phyloP scores from a whole-genome alignment of 1,140 invertebrate genomes.

The Zaprionus ghesquierei region DNA sequence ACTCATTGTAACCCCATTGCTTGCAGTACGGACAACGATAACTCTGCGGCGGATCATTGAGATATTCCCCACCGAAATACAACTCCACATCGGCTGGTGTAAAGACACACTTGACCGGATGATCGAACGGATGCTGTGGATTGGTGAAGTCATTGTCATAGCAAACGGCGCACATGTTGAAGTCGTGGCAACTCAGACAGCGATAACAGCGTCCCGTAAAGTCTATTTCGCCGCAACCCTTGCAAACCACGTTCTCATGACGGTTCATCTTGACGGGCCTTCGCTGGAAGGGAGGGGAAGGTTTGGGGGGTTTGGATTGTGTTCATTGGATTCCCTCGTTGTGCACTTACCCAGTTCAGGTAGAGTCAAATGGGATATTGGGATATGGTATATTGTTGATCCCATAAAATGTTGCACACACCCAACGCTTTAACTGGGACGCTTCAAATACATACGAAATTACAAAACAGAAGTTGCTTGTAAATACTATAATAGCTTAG shows the following conservation, averaged over 20 bases:
- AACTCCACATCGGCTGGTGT: constrained; percentile 57
- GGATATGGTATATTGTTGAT: background rate
- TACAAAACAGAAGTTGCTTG: constrained; percentile 17
- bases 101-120: constrained; percentile 59
- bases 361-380: background rate
- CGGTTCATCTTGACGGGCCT: constrained; percentile 51
- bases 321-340: too few relatives aligned
- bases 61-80: constrained; percentile 63
- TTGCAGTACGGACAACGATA: constrained; percentile 70
- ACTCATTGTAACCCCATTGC: constrained; percentile 66
- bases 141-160: constrained; percentile 59
- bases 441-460: constrained; percentile 31
- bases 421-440: constrained; percentile 10
- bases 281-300: background rate
- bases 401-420: constrained; percentile 25
- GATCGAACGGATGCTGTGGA: constrained; percentile 57
- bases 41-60: constrained; percentile 65
- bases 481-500: constrained; percentile 6
- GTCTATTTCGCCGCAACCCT: constrained; percentile 44
- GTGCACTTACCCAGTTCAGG: constrained; percentile 17
- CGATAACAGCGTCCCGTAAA: constrained; percentile 63
- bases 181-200: constrained; percentile 54
- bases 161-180: constrained; percentile 56
- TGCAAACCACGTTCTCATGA: constrained; percentile 58
- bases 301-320: background rate